Percentiles rank a stretch among this genome's conserved stretches.
Evolutionary conservation across 35 echinoderm and acorn worm species (phyloP).

Genomic region (Diadema setosum): DNA sequence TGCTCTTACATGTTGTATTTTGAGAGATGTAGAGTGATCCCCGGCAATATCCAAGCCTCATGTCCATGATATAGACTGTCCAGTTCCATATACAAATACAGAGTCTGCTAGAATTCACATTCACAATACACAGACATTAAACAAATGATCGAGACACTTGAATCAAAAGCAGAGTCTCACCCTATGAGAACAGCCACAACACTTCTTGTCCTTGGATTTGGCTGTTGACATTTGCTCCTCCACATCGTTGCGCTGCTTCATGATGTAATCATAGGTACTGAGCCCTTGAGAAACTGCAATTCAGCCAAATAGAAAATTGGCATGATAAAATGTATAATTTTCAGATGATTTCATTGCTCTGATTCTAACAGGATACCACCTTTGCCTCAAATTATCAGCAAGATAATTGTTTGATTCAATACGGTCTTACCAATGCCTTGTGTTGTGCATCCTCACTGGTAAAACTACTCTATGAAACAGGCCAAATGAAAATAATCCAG

Average conservation of each 20-base stretch:
- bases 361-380: no score
- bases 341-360: background rate
- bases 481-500: no score
- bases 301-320: background rate
- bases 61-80: no score
- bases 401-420: no score
- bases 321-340: background rate
- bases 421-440: no score
- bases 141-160: background rate
- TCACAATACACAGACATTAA: background rate
- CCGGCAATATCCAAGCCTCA: background rate
- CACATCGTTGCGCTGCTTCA: constrained; percentile 39
- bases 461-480: no score
- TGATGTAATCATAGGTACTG: constrained; percentile 91
- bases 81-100: background rate
- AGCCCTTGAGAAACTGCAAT: constrained; percentile 63
- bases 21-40: background rate
- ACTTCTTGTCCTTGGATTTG: background rate
- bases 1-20: background rate
- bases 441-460: no score
- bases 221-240: background rate
- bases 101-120: background rate
- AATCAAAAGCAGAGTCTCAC: background rate
- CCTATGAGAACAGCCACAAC: background rate
- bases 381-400: no score